Evolutionary conservation across 2,797 vertebrate species (phyloP).

Genomic region (Brotogeris chrysoptera): DNA sequence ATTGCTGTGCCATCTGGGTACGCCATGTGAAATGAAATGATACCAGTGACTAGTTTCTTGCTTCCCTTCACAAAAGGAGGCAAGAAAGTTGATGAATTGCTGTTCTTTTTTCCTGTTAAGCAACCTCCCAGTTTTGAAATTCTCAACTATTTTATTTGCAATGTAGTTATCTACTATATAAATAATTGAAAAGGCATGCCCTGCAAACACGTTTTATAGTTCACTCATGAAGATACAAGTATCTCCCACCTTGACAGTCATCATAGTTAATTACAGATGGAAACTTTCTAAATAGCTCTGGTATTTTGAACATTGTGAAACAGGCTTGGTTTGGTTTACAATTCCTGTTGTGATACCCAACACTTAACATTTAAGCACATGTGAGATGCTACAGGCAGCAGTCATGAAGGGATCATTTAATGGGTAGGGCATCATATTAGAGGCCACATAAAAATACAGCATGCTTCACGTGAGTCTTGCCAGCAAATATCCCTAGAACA

Average conservation of each 20-base stretch:
- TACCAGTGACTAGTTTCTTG: not conserved
- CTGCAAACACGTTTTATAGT: not conserved
- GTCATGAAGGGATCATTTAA: not conserved
- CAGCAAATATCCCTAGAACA: not conserved
- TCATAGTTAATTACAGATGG: not conserved
- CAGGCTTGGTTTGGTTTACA: not conserved
- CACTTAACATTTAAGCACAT: not conserved
- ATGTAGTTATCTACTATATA: not conserved
- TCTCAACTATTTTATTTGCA: not conserved
- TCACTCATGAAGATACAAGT: not conserved
- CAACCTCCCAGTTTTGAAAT: not conserved
- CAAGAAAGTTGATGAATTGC: not conserved
- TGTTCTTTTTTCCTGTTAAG: not conserved
- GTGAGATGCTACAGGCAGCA: not conserved
- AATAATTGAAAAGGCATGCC: not conserved
- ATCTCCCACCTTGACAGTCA: not conserved
- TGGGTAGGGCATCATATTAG: not conserved
- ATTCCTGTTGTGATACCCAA: rapidly evolving
- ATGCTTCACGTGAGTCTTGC: not conserved
- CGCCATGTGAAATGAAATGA: not conserved
- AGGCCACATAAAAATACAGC: not conserved
- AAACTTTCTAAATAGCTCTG: not conserved
- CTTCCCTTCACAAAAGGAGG: not conserved
- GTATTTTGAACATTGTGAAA: not conserved
- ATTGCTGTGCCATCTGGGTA: not conserved